phyloP scores from a whole-genome alignment of 2,113 vertebrate species.

The Hydrochoerus hydrochaeris region DNA sequence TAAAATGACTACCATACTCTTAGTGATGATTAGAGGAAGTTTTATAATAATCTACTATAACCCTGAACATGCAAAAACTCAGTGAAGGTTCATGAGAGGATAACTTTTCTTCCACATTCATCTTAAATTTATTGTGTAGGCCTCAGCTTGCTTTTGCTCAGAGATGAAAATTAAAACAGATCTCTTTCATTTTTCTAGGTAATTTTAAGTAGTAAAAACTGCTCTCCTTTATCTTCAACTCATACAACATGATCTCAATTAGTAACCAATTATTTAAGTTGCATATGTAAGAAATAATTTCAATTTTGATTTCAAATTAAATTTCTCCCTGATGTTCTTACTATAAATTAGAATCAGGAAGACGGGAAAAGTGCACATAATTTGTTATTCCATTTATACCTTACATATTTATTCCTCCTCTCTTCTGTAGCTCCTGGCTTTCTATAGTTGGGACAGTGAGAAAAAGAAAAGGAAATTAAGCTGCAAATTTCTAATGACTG shows the following conservation, averaged over 20 bases:
- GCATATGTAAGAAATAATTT: neutral
- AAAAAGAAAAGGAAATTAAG: neutral
- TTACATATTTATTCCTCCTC: neutral
- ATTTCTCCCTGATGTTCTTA: neutral
- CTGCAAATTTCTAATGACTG: neutral
- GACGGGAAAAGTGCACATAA: neutral
- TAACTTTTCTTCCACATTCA: rapidly evolving
- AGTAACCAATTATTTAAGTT: neutral
- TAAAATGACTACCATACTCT: neutral
- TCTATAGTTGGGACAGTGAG: neutral
- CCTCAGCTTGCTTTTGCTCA: neutral
- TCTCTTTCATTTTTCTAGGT: neutral
- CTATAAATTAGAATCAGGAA: neutral
- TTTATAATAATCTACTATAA: neutral
- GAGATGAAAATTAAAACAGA: neutral
- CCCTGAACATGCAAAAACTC: neutral
- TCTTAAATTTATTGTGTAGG: neutral
- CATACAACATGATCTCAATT: neutral
- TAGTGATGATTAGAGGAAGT: neutral
- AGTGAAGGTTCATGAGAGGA: neutral
- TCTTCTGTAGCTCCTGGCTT: neutral
- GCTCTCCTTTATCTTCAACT: neutral
- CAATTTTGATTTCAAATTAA: neutral
- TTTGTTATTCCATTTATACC: neutral
- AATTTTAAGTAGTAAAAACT: neutral